Evolutionary conservation across 2,113 vertebrate genomes (phyloP).

Genomic region (Aegotheles bennettii): DNA sequence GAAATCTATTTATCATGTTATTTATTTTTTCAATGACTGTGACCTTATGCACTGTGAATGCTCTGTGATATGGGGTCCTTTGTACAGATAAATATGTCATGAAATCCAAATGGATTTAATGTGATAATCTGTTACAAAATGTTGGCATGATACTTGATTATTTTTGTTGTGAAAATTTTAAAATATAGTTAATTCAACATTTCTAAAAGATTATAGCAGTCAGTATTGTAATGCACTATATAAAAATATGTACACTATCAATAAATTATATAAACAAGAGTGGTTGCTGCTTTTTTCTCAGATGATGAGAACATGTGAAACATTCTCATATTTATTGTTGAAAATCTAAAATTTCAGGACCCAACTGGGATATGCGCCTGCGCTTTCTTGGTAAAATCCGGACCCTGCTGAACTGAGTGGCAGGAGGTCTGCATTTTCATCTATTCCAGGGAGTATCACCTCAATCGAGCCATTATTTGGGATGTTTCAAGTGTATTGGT

Average conservation of each 20-base stretch:
- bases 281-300: not conserved
- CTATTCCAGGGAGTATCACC: not conserved
- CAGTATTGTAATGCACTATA: conserved; percentile 73
- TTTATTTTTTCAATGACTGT: conserved; percentile 86
- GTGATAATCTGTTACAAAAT: conserved; percentile 71
- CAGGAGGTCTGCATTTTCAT: not conserved
- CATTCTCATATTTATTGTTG: not conserved
- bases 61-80: conserved; percentile 87
- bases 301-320: not conserved
- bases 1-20: conserved; percentile 71
- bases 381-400: not conserved
- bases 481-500: not conserved
- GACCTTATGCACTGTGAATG: conserved; percentile 99
- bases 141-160: conserved; percentile 73
- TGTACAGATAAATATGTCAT: conserved; percentile 80
- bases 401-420: not conserved
- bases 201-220: conserved; percentile 80
- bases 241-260: conserved; percentile 56
- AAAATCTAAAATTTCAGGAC: not conserved
- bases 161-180: conserved; percentile 75
- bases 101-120: conserved; percentile 67
- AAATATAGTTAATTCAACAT: conserved; percentile 72
- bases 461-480: not conserved
- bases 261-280: conserved; percentile 62
- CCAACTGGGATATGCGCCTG: no score